Conservation (phyloP, 2,113 vertebrate species). For the Anseranas semipalmata region DNA sequence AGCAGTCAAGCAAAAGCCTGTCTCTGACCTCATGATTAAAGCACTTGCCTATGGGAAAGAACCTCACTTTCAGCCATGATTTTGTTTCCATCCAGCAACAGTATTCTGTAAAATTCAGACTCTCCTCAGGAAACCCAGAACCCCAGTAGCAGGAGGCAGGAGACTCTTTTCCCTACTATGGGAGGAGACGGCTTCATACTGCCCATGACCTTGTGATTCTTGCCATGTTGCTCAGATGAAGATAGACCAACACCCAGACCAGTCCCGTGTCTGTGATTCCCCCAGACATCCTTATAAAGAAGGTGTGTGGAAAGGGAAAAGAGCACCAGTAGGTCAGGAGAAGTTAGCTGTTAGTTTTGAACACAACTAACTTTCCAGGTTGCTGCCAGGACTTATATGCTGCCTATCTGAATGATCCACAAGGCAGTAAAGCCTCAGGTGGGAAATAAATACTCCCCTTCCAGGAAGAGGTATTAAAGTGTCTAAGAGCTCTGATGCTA, state of each 20-base stretch:
- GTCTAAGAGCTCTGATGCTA: background rate
- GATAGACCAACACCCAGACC: background rate
- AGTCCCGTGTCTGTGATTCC: background rate
- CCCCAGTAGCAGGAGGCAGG: background rate
- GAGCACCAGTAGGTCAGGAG: background rate
- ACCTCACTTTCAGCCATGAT: background rate
- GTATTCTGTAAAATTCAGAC: background rate
- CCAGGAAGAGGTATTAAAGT: background rate
- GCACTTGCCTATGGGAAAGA: background rate
- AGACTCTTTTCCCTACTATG: background rate
- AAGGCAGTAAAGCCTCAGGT: background rate
- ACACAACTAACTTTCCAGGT: background rate
- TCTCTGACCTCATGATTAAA: background rate
- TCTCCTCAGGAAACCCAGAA: background rate
- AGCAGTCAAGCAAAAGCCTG: background rate
- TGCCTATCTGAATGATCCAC: background rate
- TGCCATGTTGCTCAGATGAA: background rate
- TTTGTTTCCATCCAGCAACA: background rate
- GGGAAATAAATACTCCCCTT: background rate
- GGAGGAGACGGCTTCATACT: background rate
- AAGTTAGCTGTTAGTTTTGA: background rate
- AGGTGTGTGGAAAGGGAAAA: background rate
- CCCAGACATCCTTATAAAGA: background rate
- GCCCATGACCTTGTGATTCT: background rate
- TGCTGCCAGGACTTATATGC: background rate